Evolutionary conservation across 2,797 vertebrate genomes (phyloP).

Genomic region (Artibeus lituratus): DNA sequence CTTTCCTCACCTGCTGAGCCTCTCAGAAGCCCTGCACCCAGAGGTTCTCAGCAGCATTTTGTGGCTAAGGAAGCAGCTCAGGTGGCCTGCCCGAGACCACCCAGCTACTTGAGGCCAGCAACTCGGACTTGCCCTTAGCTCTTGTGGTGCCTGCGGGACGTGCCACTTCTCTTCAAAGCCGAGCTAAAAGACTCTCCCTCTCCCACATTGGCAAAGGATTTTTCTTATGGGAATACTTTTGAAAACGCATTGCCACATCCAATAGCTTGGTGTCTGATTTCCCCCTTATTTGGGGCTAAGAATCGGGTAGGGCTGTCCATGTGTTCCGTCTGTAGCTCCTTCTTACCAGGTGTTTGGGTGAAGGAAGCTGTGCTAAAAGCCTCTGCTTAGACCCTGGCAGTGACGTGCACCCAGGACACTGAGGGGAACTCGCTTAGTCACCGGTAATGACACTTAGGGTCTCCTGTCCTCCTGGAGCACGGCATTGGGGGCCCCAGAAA

Average conservation of each 20-base stretch:
- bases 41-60: background rate
- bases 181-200: background rate
- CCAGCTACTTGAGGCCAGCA: background rate
- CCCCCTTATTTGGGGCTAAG: background rate
- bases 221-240: background rate
- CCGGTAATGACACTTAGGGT: background rate
- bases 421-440: background rate
- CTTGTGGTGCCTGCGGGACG: fast-evolving
- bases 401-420: background rate
- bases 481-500: background rate
- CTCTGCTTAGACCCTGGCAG: background rate
- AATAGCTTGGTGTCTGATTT: background rate
- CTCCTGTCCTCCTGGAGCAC: background rate
- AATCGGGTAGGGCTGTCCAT: background rate
- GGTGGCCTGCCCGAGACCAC: fast-evolving
- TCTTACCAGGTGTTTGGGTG: background rate
- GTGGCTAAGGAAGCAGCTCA: background rate
- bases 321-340: background rate
- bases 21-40: background rate
- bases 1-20: background rate
- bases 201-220: background rate
- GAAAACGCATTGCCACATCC: background rate
- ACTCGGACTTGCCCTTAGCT: background rate
- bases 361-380: background rate
- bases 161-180: background rate